These are phyloP conservation scores for Eleginops maclovinus DNA, from an alignment of 2,113 vertebrate genomes.

Conservation along the genomic window DNA sequence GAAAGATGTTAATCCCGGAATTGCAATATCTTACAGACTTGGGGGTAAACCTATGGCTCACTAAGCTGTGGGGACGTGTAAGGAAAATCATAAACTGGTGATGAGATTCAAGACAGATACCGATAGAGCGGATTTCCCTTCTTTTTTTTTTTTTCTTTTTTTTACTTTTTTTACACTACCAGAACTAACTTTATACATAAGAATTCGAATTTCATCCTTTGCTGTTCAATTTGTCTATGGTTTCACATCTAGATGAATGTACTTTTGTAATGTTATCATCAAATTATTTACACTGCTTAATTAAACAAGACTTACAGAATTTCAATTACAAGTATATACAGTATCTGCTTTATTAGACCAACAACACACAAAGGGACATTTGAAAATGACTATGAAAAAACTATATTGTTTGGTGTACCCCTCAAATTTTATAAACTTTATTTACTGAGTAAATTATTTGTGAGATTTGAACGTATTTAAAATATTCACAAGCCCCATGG, in stretches of 20 bases:
- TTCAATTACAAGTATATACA: neutral
- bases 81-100: slow-evolving; percentile 87
- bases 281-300: neutral
- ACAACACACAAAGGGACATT: too few species aligned
- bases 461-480: too few species aligned
- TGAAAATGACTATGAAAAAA: too few species aligned
- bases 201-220: neutral
- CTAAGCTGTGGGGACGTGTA: slow-evolving; percentile 87
- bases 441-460: neutral
- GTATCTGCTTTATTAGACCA: neutral
- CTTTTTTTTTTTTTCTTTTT: too few species aligned
- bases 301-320: neutral
- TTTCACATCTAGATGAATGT: neutral
- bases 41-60: slow-evolving; percentile 92
- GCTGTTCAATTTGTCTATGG: neutral
- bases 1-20: slow-evolving; percentile 92
- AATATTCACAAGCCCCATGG: neutral
- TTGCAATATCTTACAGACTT: slow-evolving; percentile 91
- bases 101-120: slow-evolving; percentile 10
- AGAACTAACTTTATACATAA: neutral
- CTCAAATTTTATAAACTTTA: neutral
- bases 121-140: too few species aligned
- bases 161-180: neutral
- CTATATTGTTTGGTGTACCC: neutral
- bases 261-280: neutral